Percentiles rank a stretch among this genome's conserved stretches.
Conservation (phyloP, 2,888 invertebrate species). For the Furcula furcula region DNA sequence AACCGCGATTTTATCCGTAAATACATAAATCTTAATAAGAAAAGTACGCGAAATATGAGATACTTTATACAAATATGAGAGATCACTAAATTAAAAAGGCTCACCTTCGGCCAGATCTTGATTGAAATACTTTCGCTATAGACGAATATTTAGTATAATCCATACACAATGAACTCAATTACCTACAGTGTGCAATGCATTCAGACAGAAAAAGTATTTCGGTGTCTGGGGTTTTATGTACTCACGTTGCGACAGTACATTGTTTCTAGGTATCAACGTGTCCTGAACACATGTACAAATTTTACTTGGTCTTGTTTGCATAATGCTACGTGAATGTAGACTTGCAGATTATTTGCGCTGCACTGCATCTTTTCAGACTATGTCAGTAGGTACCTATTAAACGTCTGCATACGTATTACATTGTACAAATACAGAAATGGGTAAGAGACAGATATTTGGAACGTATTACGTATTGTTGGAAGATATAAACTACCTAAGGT, state of each 20-base stretch:
- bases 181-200: conserved; percentile 4
- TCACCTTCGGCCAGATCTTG: too few species aligned
- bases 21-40: too few species aligned
- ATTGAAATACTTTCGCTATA: too few species aligned
- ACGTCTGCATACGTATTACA: conserved; percentile 13
- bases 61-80: too few species aligned
- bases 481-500: too few species aligned
- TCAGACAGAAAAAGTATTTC: conserved; percentile 11
- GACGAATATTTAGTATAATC: neutral
- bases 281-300: conserved; percentile 42
- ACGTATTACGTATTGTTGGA: too few species aligned
- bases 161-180: neutral
- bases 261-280: conserved; percentile 21
- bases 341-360: conserved; percentile 31
- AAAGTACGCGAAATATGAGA: too few species aligned
- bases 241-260: conserved; percentile 15
- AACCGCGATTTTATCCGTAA: too few species aligned
- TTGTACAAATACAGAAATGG: conserved; percentile 25
- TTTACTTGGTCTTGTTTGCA: conserved; percentile 33
- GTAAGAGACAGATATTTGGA: conserved; percentile 7
- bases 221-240: conserved; percentile 14
- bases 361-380: conserved; percentile 28
- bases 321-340: conserved; percentile 24
- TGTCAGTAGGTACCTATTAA: conserved; percentile 7
- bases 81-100: too few species aligned